Base-by-base conservation (phyloP, 2,888 invertebrate species). In the Sarcophaga variegata region DNA sequence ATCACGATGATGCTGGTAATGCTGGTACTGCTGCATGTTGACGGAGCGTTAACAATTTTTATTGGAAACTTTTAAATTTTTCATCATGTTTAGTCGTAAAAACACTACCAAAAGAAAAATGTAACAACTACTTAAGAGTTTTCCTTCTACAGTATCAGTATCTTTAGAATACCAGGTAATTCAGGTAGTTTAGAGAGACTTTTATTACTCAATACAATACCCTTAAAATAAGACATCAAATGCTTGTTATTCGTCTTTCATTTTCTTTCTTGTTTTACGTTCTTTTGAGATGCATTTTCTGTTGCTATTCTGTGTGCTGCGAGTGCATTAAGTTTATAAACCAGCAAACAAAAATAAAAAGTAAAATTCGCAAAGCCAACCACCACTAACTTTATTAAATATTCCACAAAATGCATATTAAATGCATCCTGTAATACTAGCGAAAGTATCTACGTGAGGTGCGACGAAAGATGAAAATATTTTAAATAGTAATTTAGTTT, bases 381-480 rank as follows among this genome's bases (percentile, higher is more conserved):
- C 87, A 89, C 90, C 86, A 83, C 85, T 86, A 88, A 87, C 77
- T 90, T 90, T 91, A 91, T 91, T 91, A 91, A 92, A 91, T 92
- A 91, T 91, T 91, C 91, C 90, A 90, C 90, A 91, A 92, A 92
- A 91, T 91, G 91, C 91, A 92, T 91, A 91, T 92, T 91, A 91
- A 91, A 92, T 91, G 91, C 92, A 90, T 91, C 91, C 90, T 90
- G 90, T 84, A 83, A 87, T 80, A 45, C 70, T 66, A 81, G 75
- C 49, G 64, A 60, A 69, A 6, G 25, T 22, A 20, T 72, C 20
- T 81, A 87, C 82, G 85, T 85, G 85, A 71, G 54, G 79, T 66
- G 77, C 74, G 25, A n/a, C 71, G 71, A 37, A 14, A 63, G 14
- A 37, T 37, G 12, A 27, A 71, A 81, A 86, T 83, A 75, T 86